phyloP scores from a whole-genome alignment of 2,888 invertebrate species.

The Orthosia gracilis region DNA sequence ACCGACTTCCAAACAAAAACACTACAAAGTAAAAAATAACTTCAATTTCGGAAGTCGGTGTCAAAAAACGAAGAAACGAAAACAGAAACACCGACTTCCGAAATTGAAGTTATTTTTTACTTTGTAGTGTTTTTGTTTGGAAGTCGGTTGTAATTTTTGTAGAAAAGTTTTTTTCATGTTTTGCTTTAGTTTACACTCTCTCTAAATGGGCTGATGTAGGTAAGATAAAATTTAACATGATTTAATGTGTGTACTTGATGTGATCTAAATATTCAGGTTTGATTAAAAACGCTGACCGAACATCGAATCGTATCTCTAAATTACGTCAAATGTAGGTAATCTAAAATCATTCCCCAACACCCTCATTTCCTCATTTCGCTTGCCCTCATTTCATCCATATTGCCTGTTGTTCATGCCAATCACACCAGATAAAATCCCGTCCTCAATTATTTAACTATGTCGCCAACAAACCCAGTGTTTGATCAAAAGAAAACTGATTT shows the following conservation, averaged over 20 bases:
- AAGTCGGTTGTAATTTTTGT: no score
- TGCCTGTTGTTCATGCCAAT: constrained; percentile 24
- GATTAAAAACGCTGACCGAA: not conserved
- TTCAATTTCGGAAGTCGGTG: no score
- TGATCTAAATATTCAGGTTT: constrained; percentile 5
- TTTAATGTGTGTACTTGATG: not conserved
- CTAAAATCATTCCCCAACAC: constrained; percentile 11
- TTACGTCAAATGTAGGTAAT: constrained; percentile 3
- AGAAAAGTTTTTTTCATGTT: no score
- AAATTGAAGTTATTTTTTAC: no score
- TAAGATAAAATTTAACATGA: not conserved
- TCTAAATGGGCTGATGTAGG: not conserved
- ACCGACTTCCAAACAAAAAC: no score
- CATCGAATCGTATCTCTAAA: not conserved
- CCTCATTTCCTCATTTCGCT: no score
- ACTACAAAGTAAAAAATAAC: no score
- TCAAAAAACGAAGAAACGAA: no score
- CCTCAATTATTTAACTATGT: constrained; percentile 17
- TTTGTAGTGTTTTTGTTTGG: no score
- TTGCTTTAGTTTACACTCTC: not conserved
- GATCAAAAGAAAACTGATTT: constrained; percentile 28
- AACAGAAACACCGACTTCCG: no score
- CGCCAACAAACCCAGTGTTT: not conserved
- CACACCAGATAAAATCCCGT: constrained; percentile 14
- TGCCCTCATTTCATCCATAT: constrained; percentile 18